Base-by-base conservation (phyloP, 2,888 invertebrate genomes). In the Calephelis perditalis region DNA sequence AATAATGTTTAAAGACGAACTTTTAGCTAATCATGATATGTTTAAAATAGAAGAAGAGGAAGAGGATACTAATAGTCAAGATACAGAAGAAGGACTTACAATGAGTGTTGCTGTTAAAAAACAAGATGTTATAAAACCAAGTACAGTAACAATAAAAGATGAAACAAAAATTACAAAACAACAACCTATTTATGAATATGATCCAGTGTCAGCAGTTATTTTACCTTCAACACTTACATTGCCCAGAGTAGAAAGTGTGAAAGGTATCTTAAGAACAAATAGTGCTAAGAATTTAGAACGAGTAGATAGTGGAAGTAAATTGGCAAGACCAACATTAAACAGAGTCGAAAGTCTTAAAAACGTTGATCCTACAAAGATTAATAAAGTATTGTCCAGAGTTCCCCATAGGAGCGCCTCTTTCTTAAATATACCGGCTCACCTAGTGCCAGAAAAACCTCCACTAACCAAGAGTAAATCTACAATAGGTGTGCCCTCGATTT, bases 1-100 rank as follows among this genome's bases (percentile, higher is more conserved):
- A 75, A 91, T 91, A 1, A 91, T 91, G 91, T 91, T 91, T 72
- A 90, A 91, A 76, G 91, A 91, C 65, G 91, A 91, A 73, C 76
- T 91, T 0, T 64, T 82, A 3, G 74, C 81, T 1, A 79, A 77
- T 47, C 76, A 86, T 60, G 83, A 85, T 49, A 91, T 91, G 79
- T 90, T 88, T 63, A 90, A 91, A 68, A 91, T 91, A 35, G 91
- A 90, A 43, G 91, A 91, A 71, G 90, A 88, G 64, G 88, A 87
- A 68, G 79, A 77, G 60, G 83, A 86, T n/a, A 74, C 72, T 49
- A 76, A 74, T 47, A 84, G 84, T 47, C 77, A 79, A 57, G 84
- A 86, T 11, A 84, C 84, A 6, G 87, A 87, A 75, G 87, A 87
- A 66, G 90, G 89, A 4, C 63, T 91, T 1, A 81, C 77, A 10